Conservation (phyloP, 2,888 invertebrate genomes). For the Rhamnusium bicolor region DNA sequence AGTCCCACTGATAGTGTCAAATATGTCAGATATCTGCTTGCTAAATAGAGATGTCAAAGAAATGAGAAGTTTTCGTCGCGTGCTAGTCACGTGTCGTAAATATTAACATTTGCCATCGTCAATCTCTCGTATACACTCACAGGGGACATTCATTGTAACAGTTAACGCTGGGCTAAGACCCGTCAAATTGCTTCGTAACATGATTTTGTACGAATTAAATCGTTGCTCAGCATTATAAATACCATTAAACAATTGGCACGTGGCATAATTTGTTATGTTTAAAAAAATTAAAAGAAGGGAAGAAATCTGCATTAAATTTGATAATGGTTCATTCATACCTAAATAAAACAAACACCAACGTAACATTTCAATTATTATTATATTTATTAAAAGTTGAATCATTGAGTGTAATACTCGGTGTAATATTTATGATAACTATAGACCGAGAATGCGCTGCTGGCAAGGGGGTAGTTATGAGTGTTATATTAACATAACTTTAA, state of each 20-base stretch:
- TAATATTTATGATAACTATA: too few relatives aligned
- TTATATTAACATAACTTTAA: too few relatives aligned
- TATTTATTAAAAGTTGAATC: too few relatives aligned
- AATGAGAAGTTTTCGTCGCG: slow-evolving; percentile 30
- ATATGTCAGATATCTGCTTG: slow-evolving; percentile 53
- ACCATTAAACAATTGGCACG: slow-evolving; percentile 57
- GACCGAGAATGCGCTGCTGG: too few relatives aligned
- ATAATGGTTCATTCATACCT: too few relatives aligned
- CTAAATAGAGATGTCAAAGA: slow-evolving; percentile 58
- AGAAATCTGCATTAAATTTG: too few relatives aligned
- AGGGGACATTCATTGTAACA: slow-evolving; percentile 33
- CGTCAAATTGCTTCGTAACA: slow-evolving; percentile 62
- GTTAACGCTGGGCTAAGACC: slow-evolving; percentile 54
- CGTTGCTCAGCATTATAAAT: slow-evolving; percentile 55
- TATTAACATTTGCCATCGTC: slow-evolving; percentile 60
- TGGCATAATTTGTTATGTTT: slow-evolving; percentile 53
- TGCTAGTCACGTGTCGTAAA: slow-evolving; percentile 60
- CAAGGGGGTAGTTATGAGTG: too few relatives aligned
- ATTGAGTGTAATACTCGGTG: too few relatives aligned
- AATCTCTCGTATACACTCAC: slow-evolving; percentile 41
- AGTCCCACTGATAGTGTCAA: slow-evolving; percentile 57
- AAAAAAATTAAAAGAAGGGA: too few relatives aligned
- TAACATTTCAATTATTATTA: too few relatives aligned
- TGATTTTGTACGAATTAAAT: slow-evolving; percentile 60
- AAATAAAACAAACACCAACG: neutral